These are phyloP conservation scores for Pseudochromis fuscus DNA, from an alignment of 2,797 vertebrate species.

Conservation along the genomic window DNA sequence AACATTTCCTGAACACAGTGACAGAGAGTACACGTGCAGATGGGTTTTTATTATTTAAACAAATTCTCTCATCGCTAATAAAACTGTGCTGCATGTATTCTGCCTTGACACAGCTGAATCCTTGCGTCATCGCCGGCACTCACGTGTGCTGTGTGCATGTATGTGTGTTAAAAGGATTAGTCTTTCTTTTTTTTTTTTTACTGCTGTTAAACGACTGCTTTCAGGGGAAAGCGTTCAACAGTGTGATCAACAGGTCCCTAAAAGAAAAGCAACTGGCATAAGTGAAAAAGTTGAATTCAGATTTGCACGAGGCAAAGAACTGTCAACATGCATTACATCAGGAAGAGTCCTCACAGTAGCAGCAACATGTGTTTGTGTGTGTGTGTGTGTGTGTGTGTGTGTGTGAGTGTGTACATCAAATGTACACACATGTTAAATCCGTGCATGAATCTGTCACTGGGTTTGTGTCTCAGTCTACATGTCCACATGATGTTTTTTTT, in stretches of 20 bases:
- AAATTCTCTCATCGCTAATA: constrained; percentile 42
- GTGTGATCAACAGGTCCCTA: not conserved
- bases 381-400: not conserved
- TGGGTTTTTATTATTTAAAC: constrained; percentile 37
- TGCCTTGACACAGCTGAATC: constrained; percentile 49
- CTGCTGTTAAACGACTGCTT: not conserved
- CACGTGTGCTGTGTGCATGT: constrained; percentile 25
- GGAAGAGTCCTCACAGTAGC: not conserved
- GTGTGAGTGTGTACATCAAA: too few species aligned
- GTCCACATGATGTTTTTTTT: constrained; percentile 18
- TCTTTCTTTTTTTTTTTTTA: not conserved
- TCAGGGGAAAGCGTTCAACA: too few species aligned
- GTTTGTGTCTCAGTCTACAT: constrained; percentile 24
- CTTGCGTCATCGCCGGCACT: constrained; percentile 18
- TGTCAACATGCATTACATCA: constrained; percentile 6
- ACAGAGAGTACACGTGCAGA: constrained; percentile 23
- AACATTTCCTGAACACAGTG: too few species aligned
- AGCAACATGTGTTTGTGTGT: not conserved
- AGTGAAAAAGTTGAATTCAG: not conserved
- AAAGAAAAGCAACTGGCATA: not conserved
- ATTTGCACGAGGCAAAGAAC: not conserved
- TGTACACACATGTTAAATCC: constrained; percentile 34
- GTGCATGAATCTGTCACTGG: constrained; percentile 27
- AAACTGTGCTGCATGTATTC: constrained; percentile 38
- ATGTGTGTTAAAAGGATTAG: not conserved